Base-by-base conservation (phyloP, 2,113 vertebrate genomes). In the Trichomycterus rosablanca region DNA sequence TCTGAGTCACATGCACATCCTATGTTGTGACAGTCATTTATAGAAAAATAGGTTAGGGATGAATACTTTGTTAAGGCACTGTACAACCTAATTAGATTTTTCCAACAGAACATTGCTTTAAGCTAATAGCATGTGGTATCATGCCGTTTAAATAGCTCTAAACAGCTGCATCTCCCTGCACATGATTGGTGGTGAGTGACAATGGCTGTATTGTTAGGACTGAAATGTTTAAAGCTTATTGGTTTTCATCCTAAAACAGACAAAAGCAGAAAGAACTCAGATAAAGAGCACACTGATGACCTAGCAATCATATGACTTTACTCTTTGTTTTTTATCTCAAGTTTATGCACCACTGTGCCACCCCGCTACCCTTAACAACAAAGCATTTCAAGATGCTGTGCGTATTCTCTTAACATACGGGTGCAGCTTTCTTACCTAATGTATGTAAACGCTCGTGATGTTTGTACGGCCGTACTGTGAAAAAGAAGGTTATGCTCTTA, bases 401-500 rank as follows among this genome's bases (percentile, higher is more conserved):
- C n/a, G n/a, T n/a, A n/a, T 30, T 7, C 26, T 7, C 26, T 30
- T 30, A 30, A 30, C 26, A 4, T 30, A 30, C 7, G 26, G 7
- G 7, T 7, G 26, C 7, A 30, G 26, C 26, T 30, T 30, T 30
- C 5, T 14, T 11, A 15, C 5, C 10, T 15, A 0, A 5, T 32
- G 19, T 15, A 9, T 39, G 9, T 30, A 2, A 10, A 28, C 39
- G 26, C 5, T 2, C 19, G 2, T 18, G 12, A 42, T 34, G 30
- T 63, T 49, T 34, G 23, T 14, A 20, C 26, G 51, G 22, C 16
- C 5, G 3, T n/a, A n/a, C n/a, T n/a, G n/a, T 19, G 32, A 52
- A 32, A 22, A 52, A 50, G 43, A 64, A 59, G 48, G 24, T 59
- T 53, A 19, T 30, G 43, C 66, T 63, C 58, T 51, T 30, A 16